phyloP scores from a whole-genome alignment of 2,797 vertebrate species.

The Argyrosomus regius region DNA sequence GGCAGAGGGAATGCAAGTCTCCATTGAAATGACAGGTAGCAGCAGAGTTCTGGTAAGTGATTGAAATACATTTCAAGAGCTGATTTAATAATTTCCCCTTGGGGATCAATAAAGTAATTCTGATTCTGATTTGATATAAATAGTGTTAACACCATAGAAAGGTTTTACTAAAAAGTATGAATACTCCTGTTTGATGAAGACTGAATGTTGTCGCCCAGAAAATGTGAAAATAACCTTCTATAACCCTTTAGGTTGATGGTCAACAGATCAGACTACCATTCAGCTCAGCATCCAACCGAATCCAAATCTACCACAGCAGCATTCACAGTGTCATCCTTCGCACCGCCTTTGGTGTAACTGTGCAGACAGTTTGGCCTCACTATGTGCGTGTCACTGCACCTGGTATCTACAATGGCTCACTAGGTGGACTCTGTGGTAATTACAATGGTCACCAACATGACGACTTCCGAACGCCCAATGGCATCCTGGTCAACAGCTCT shows the following conservation, averaged over 20 bases:
- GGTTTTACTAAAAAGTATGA: too few relatives aligned
- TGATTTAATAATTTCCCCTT: too few relatives aligned
- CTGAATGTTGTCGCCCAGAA: too few relatives aligned
- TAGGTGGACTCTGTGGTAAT: conserved; percentile 80
- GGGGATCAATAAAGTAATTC: too few relatives aligned
- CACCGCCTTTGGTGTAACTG: conserved; percentile 74
- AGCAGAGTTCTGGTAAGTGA: background rate
- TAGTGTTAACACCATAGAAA: too few relatives aligned
- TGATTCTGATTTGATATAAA: too few relatives aligned
- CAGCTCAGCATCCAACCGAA: conserved; percentile 22
- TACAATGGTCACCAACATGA: conserved; percentile 65
- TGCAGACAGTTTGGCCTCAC: conserved; percentile 74
- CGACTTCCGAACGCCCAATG: conserved; percentile 69
- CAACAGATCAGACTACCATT: background rate
- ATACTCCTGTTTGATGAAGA: too few relatives aligned
- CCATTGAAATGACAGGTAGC: background rate
- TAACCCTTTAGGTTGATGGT: background rate
- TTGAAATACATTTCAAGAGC: too few relatives aligned
- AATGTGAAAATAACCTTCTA: too few relatives aligned
- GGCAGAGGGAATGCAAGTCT: background rate
- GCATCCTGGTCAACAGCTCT: conserved; percentile 35
- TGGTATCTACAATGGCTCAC: conserved; percentile 55
- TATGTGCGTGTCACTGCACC: conserved; percentile 68
- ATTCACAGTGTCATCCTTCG: conserved; percentile 65
- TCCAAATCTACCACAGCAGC: conserved; percentile 71